Evolutionary conservation across 2,888 invertebrate species (phyloP).

Genomic region (Drosophila koepferae): DNA sequence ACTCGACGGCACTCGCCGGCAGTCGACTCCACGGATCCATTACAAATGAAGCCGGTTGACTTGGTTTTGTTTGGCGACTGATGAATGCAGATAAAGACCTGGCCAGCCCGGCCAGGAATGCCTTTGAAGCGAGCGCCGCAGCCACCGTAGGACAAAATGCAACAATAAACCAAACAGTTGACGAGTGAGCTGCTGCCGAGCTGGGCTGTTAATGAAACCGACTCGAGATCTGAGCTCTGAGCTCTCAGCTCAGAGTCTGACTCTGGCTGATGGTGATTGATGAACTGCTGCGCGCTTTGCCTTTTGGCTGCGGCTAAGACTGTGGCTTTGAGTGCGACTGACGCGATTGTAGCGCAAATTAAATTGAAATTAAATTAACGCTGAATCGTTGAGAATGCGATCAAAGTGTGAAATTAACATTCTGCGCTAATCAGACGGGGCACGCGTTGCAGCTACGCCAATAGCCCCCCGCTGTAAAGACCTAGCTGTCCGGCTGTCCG

Average conservation of each 20-base stretch:
- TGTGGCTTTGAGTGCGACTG: conserved; percentile 20
- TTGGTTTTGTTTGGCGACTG: conserved; percentile 80
- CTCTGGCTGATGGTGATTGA: conserved; percentile 64
- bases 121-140: conserved; percentile 70
- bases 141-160: conserved; percentile 72
- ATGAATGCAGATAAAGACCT: conserved; percentile 78
- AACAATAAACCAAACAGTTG: conserved; percentile 75
- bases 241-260: background rate
- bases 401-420: conserved; percentile 82
- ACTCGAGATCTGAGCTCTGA: conserved; percentile 10
- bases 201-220: conserved; percentile 70
- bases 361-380: conserved; percentile 81
- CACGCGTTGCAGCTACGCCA: conserved; percentile 55
- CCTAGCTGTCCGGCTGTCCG: conserved; percentile 1
- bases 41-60: conserved; percentile 80
- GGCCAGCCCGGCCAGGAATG: conserved; percentile 55
- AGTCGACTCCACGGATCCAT: conserved; percentile 53
- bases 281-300: conserved; percentile 51
- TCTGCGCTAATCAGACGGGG: conserved; percentile 78
- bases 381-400: conserved; percentile 72
- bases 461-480: conserved; percentile 26
- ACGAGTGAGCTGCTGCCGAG: conserved; percentile 66
- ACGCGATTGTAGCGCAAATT: conserved; percentile 63
- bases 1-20: conserved; percentile 33
- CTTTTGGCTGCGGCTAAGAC: conserved; percentile 1